Percentiles rank a stretch among this genome's conserved stretches.
Conservation (phyloP, 2,888 invertebrate genomes). For the Sussaba pulchella region DNA sequence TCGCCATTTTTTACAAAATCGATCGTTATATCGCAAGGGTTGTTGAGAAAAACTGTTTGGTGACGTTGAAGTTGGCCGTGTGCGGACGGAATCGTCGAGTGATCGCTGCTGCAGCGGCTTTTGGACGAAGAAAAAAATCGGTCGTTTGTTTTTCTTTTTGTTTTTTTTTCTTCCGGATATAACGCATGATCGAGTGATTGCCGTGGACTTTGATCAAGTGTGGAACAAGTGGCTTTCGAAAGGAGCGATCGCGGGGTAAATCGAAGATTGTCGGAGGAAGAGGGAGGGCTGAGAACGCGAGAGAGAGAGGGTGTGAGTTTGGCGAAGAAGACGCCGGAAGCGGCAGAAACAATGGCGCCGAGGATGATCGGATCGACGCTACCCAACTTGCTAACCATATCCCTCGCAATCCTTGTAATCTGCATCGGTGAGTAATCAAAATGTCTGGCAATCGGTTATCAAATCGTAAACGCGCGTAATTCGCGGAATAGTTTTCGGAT, state of each 20-base stretch:
- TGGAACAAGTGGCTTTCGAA: slow-evolving; percentile 7
- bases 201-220: background rate
- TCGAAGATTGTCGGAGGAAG: background rate
- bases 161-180: too few species aligned
- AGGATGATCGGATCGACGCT: slow-evolving; percentile 61
- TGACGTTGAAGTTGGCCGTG: background rate
- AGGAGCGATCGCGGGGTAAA: background rate
- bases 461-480: background rate
- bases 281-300: background rate
- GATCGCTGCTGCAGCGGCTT: background rate
- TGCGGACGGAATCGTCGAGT: background rate
- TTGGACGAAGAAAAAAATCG: background rate
- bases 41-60: background rate
- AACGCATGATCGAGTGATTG: background rate
- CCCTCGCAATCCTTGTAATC: slow-evolving; percentile 55
- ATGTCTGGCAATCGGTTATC: background rate
- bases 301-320: slow-evolving; percentile 1
- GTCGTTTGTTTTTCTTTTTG: background rate
- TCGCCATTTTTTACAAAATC: background rate
- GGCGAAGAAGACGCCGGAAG: slow-evolving; percentile 7
- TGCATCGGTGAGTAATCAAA: slow-evolving; percentile 63
- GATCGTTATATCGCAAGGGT: background rate
- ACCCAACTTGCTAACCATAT: slow-evolving; percentile 50
- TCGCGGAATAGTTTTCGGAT: background rate
- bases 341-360: slow-evolving; percentile 56